These are phyloP conservation scores for Parambassis ranga DNA, from an alignment of 2,797 vertebrate genomes.

Conservation along the genomic window DNA sequence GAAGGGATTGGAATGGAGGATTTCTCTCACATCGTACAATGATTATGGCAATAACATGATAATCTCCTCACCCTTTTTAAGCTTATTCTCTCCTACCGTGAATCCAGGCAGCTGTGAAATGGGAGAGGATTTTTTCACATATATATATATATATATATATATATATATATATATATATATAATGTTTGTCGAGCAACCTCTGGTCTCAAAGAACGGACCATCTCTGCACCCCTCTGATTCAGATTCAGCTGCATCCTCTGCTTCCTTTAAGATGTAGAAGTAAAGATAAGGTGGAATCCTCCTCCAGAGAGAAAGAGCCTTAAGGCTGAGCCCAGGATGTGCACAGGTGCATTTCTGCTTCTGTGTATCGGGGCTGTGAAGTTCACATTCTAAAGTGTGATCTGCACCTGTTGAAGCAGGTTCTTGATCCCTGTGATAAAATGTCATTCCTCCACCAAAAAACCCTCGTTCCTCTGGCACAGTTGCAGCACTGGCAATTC, in stretches of 20 bases:
- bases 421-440: constrained; percentile 32
- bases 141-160: too few species aligned
- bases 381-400: neutral
- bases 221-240: constrained; percentile 14
- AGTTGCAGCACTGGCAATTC: neutral
- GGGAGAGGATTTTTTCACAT: constrained; percentile 46
- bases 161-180: too few species aligned
- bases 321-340: constrained; percentile 15
- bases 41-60: constrained; percentile 69
- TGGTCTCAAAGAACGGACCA: constrained; percentile 42
- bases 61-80: constrained; percentile 62
- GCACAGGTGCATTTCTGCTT: constrained; percentile 11
- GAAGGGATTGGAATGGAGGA: constrained; percentile 49
- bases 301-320: constrained; percentile 27
- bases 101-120: constrained; percentile 55
- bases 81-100: constrained; percentile 50
- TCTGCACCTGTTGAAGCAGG: neutral
- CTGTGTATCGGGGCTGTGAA: neutral
- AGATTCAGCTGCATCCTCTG: constrained; percentile 27
- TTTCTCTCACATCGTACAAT: constrained; percentile 62
- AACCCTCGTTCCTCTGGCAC: neutral
- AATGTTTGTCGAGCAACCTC: constrained; percentile 42
- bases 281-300: constrained; percentile 62
- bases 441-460: neutral
- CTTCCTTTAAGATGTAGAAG: constrained; percentile 45